Conservation (phyloP, 2,113 vertebrate genomes). For the Python bivittatus region DNA sequence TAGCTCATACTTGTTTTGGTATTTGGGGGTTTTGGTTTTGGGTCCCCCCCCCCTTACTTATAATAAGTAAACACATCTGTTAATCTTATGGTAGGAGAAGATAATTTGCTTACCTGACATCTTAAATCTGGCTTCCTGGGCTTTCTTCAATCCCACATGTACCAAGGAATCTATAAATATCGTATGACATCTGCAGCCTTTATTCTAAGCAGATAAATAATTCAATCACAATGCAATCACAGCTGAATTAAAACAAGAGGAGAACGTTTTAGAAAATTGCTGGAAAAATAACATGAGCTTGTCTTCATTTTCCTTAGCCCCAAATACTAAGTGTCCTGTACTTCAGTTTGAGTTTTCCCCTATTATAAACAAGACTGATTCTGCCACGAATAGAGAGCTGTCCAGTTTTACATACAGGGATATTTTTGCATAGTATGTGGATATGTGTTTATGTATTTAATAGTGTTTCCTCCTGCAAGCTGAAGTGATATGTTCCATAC, state of each 20-base stretch:
- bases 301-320: neutral
- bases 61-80: neutral
- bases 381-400: neutral
- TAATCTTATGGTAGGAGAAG: neutral
- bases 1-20: neutral
- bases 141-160: neutral
- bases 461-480: neutral
- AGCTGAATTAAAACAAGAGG: neutral
- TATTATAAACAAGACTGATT: neutral
- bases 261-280: neutral
- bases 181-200: neutral
- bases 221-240: neutral
- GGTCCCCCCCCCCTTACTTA: neutral
- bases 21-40: neutral
- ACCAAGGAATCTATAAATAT: neutral
- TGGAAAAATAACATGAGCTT: neutral
- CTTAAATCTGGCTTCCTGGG: neutral
- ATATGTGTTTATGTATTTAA: neutral
- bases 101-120: neutral
- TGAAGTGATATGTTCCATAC: neutral
- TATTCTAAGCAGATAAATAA: neutral
- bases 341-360: constrained; percentile 7
- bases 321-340: neutral
- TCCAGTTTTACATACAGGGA: neutral
- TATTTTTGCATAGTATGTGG: neutral